These are phyloP conservation scores for Mamestra configurata DNA, from an alignment of 1,140 invertebrate genomes.

Conservation along the genomic window DNA sequence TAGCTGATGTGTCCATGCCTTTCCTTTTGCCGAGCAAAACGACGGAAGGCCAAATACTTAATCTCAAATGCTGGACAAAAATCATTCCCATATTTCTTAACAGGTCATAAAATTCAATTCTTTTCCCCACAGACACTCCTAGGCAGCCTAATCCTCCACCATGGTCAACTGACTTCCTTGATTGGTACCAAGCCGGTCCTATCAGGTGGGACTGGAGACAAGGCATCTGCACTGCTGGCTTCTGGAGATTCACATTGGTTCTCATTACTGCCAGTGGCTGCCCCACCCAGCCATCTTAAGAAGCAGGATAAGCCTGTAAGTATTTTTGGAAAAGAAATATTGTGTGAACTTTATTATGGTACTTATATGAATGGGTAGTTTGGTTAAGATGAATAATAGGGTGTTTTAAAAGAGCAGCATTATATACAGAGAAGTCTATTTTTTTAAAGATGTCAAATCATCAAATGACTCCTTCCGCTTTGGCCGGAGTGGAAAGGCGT, in stretches of 20 bases:
- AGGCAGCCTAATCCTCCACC: constrained; percentile 88
- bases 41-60: too few relatives aligned
- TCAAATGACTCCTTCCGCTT: too few relatives aligned
- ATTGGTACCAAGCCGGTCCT: constrained; percentile 77
- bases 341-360: neutral
- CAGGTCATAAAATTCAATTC: too few relatives aligned
- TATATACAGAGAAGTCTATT: too few relatives aligned
- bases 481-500: too few relatives aligned
- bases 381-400: neutral
- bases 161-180: constrained; percentile 84
- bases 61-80: too few relatives aligned
- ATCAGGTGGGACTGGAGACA: constrained; percentile 85
- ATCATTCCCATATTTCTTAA: too few relatives aligned
- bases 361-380: neutral
- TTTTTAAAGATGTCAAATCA: too few relatives aligned
- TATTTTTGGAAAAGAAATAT: constrained; percentile 28
- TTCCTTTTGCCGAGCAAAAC: too few relatives aligned
- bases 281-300: constrained; percentile 77
- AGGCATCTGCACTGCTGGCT: constrained; percentile 89
- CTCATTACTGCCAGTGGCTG: constrained; percentile 91
- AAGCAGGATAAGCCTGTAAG: constrained; percentile 86
- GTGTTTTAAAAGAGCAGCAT: neutral
- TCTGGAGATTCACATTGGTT: constrained; percentile 90
- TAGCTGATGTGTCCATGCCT: too few relatives aligned
- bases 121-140: constrained; percentile 78